These are phyloP conservation scores for Melanotaenia boesemani DNA, from an alignment of 2,797 vertebrate species.

Conservation along the genomic window DNA sequence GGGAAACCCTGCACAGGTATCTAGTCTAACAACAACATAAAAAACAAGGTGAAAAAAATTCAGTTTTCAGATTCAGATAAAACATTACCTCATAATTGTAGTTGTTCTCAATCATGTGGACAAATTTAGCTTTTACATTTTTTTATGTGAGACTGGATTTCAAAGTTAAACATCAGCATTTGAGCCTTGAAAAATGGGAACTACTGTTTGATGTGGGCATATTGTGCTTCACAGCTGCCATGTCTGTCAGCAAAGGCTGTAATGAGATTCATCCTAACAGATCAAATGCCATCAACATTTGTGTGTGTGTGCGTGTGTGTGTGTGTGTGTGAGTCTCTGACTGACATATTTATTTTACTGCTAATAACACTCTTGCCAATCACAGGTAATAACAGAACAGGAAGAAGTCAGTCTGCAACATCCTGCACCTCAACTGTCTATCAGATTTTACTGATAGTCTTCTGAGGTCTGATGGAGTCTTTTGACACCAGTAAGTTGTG, in stretches of 20 bases:
- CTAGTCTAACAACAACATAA: too few relatives aligned
- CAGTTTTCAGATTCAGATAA: too few relatives aligned
- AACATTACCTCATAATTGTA: too few relatives aligned
- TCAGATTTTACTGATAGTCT: slow-evolving; percentile 11
- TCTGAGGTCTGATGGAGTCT: slow-evolving; percentile 23
- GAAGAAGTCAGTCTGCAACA: slow-evolving; percentile 37
- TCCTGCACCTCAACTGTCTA: slow-evolving; percentile 19
- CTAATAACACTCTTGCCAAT: slow-evolving; percentile 41
- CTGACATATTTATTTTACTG: slow-evolving; percentile 29
- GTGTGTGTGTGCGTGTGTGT: neutral
- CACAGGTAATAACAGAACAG: slow-evolving; percentile 41
- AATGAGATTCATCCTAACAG: slow-evolving; percentile 27
- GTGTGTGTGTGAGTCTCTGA: slow-evolving; percentile 18
- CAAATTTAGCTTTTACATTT: neutral
- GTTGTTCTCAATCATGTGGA: neutral
- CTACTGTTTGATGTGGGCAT: too few relatives aligned
- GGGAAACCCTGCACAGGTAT: too few relatives aligned
- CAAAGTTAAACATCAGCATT: neutral
- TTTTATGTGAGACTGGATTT: neutral
- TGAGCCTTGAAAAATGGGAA: neutral
- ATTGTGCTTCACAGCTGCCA: neutral
- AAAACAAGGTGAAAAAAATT: too few relatives aligned
- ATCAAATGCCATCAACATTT: neutral
- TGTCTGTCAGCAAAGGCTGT: neutral
- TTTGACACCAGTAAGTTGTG: slow-evolving; percentile 1